These are phyloP conservation scores for Pollenia labialis DNA, from an alignment of 2,888 invertebrate genomes.

Conservation along the genomic window DNA sequence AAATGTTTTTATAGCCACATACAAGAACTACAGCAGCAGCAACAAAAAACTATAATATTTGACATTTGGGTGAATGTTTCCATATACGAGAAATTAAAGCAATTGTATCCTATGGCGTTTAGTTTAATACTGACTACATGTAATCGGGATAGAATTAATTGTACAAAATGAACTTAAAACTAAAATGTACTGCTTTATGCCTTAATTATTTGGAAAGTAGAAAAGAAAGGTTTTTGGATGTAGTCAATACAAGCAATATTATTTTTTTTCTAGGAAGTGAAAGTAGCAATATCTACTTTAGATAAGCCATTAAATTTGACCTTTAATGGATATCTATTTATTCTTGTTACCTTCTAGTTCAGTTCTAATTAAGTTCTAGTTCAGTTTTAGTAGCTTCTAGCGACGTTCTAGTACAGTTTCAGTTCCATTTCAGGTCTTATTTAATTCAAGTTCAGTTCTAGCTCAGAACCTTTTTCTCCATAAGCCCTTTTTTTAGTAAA, in stretches of 20 bases:
- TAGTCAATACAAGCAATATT: not conserved
- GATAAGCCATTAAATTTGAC: too few species aligned
- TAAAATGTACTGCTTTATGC: not conserved
- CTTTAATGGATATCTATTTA: too few species aligned
- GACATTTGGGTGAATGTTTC: conserved; percentile 48
- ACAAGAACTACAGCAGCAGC: not conserved
- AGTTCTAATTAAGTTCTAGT: too few species aligned
- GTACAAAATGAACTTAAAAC: not conserved
- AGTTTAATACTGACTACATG: not conserved
- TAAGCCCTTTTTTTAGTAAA: too few species aligned
- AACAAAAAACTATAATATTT: not conserved
- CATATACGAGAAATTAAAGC: conserved; percentile 14
- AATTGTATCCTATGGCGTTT: conserved; percentile 15
- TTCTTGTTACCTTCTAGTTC: too few species aligned
- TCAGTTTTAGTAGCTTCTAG: too few species aligned
- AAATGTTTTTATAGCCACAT: conserved; percentile 43
- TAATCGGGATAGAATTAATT: conserved; percentile 5
- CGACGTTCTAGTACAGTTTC: too few species aligned
- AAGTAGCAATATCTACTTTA: not conserved
- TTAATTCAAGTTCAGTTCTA: too few species aligned
- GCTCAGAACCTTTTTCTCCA: too few species aligned
- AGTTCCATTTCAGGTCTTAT: too few species aligned
- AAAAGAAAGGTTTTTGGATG: conserved; percentile 8
- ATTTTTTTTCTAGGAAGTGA: not conserved
- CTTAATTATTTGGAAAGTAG: conserved; percentile 53